Evolutionary conservation across 2,888 invertebrate species (phyloP).

Genomic region (Matsumyia berberina): DNA sequence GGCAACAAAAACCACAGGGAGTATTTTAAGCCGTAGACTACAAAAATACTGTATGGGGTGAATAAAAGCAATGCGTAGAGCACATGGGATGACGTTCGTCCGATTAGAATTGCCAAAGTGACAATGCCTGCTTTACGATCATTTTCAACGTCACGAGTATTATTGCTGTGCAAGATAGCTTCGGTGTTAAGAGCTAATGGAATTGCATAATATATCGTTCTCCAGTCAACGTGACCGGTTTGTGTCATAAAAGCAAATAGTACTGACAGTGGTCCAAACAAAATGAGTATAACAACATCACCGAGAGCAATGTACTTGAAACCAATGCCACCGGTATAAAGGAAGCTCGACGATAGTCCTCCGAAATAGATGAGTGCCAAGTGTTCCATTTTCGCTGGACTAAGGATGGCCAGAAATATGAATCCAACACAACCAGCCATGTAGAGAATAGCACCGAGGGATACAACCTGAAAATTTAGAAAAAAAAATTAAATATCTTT

Average conservation of each 20-base stretch:
- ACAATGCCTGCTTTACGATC: constrained; percentile 96
- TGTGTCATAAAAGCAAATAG: constrained; percentile 97
- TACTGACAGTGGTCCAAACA: constrained; percentile 97
- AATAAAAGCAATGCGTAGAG: constrained; percentile 95
- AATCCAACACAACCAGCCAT: constrained; percentile 94
- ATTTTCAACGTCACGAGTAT: constrained; percentile 95
- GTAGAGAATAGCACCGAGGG: constrained; percentile 94
- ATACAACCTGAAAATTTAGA: constrained; percentile 88
- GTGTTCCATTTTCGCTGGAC: constrained; percentile 97
- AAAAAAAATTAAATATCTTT: constrained; percentile 4
- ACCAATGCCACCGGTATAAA: constrained; percentile 98
- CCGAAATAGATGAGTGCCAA: constrained; percentile 97
- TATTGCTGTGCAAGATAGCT: constrained; percentile 97
- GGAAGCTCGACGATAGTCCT: constrained; percentile 96
- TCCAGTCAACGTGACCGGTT: constrained; percentile 95
- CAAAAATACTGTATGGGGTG: constrained; percentile 95
- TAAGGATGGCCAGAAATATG: constrained; percentile 90
- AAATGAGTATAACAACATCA: constrained; percentile 94
- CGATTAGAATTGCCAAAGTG: constrained; percentile 96
- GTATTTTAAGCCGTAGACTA: constrained; percentile 93
- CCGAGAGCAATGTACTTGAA: constrained; percentile 97
- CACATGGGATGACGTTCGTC: constrained; percentile 95
- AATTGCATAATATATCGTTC: constrained; percentile 96
- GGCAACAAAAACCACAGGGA: constrained; percentile 96
- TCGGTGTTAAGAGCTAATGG: constrained; percentile 97